Evolutionary conservation across 1,140 invertebrate species (phyloP), one percentile per base, ranked within the genome.

Genomic region (Antheraea mylitta): DNA sequence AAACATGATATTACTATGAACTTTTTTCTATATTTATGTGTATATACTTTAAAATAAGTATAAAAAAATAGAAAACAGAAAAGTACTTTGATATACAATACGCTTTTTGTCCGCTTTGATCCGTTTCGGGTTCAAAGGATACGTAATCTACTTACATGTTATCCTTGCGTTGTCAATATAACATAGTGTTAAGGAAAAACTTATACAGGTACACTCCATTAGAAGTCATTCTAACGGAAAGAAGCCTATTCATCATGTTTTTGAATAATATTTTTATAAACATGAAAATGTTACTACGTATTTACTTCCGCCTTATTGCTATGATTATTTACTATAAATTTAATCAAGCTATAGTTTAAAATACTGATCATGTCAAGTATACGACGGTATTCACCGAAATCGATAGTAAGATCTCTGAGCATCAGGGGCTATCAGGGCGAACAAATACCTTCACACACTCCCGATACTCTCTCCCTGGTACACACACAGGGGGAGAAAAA

Each of bases 61-160:
- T n/a, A 61, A 18, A 18, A 19, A 69, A n/a, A 8, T 18, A 38
- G n/a, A 30, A 38, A 18, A 42, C 16, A 36, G 60, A 66, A 60
- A 10, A 64, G 18, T 48, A 66, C 18, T 19, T 60, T 48, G 42
- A 38, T 37, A 60, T 22, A 19, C 38, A 66, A 58, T 66, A 30
- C 37, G 18, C 13, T 18, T 36, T 45, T 67, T 58, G 58, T 53
- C 63, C 53, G 11, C 70, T 73, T 73, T 73, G 68, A 73, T 73
- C 71, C 61, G 45, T 59, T 18, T 37, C 13, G 65, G 61, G 53
- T 48, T 69, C 71, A 73, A 73, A 72, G 67, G 71, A 67, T n/a
- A 66, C 71, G 19, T 69, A 73, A 73, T 73, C 68, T 73, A 73
- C 68, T 73, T 73, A 69, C 66, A 64, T 69, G 38, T 67, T 60